Evolutionary conservation across 2,888 invertebrate genomes (phyloP), one percentile per base, ranked within the genome.

Genomic region (Monoplex corrugatus): DNA sequence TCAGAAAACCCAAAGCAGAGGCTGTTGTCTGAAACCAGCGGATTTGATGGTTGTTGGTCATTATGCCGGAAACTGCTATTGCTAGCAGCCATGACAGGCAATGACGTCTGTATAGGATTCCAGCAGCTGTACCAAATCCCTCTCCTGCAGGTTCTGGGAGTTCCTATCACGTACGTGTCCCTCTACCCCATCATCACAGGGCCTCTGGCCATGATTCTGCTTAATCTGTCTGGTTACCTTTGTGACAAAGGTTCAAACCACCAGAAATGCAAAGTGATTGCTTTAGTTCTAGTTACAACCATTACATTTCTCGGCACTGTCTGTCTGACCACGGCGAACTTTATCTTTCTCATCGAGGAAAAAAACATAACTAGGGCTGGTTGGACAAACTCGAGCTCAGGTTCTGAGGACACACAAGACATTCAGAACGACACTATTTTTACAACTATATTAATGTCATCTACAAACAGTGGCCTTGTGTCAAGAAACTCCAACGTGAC

Each of bases 121-220:
- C 13, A 38, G n/a, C 85, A 85, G 63, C 85, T 85, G 40, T 85
- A 85, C 85, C 6, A 40, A 28, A 43, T 85, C 6, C 68, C 85
- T 28, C 50, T 63, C 10, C 63, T 63, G 85, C 85, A 85, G 85
- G n/a, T 68, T 8, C 68, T 85, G 10, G 68, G 85, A 6, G 85
- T 85, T 13, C 85, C 85, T 6, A n/a, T 85, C 28, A 43, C 85
- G 8, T 63, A 40, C 13, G 63, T 85, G 5, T 63, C 85, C 28
- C 40, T 85, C 10, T 57, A 57, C 40, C 85, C 85, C 40, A 63
- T 85, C 1, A 2, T 85, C 28, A 32, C 85, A 1, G 85, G 85
- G 40, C 85, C 85, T 10, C 2, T 40, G 38, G 68, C 57, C 85
- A 85, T 68, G 28, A 8, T 43, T 5, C 38, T 85, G 40, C n/a